Percentiles rank a stretch among this genome's conserved stretches.
These are phyloP conservation scores for Prunella fulvescens DNA, from an alignment of 2,113 vertebrate species.

Conservation along the genomic window DNA sequence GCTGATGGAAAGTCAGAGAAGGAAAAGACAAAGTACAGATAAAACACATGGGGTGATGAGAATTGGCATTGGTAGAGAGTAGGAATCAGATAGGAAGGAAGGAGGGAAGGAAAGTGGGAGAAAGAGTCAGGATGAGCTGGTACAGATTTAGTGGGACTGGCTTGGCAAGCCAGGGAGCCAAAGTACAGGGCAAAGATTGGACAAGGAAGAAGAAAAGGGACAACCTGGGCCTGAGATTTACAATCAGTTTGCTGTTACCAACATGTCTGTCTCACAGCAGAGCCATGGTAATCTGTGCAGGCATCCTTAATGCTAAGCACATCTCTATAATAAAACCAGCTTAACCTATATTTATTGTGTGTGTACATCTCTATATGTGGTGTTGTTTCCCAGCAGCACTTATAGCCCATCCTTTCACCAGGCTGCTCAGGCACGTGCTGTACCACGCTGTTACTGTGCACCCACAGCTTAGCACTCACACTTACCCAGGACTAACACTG, in stretches of 20 bases:
- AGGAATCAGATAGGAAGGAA: neutral
- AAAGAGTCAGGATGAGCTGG: neutral
- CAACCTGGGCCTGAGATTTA: neutral
- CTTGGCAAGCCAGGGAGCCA: neutral
- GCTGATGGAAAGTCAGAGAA: neutral
- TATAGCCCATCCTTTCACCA: neutral
- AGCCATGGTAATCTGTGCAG: neutral
- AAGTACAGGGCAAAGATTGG: too few species aligned
- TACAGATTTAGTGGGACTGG: neutral
- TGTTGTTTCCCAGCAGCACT: neutral
- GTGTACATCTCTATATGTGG: neutral
- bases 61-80: neutral
- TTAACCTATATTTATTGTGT: constrained; percentile 8
- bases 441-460: neutral
- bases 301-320: neutral
- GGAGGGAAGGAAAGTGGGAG: neutral
- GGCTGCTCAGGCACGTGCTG: neutral
- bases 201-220: neutral
- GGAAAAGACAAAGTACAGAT: neutral
- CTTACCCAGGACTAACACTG: neutral
- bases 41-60: neutral
- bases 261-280: neutral
- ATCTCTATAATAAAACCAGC: constrained; percentile 10
- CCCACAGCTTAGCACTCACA: neutral
- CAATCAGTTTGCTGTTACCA: neutral